Evolutionary conservation across 1,140 invertebrate species (phyloP), one percentile per base, ranked within the genome.

Genomic region (Drosophila mauritiana): DNA sequence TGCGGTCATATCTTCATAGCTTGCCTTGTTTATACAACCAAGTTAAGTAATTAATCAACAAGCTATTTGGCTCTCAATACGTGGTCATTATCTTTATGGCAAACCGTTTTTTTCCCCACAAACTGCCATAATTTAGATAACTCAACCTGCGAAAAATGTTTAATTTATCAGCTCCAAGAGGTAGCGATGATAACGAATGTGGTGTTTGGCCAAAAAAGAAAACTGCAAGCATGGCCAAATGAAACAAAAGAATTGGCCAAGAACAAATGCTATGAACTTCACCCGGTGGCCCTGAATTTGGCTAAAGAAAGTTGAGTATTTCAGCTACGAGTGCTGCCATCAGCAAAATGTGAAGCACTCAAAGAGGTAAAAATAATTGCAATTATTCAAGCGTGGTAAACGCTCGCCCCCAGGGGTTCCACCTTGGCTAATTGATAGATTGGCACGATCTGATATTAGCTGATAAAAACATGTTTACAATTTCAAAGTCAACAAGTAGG

Each of bases 81-180:
- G n/a, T 39, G 48, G 63, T 48, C 51, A 69, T 69, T 82, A 86
- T 88, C 83, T 86, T 82, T 86, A 86, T 86, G 39, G 48, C 39
- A 63, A 20, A 20, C n/a, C 20, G 31, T 79, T 68, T 12, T 27
- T 72, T 61, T 62, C 15, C 65, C 51, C 36, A 37, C 46, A 22
- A n/a, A 67, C 46, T 67, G 45, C 43, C 73, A 79, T 68, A 72
- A 88, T 88, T 88, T 58, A 88, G 82, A 86, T 86, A 86, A 70
- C 45, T 67, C 10, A 46, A 48, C 53, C 40, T 25, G 17, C 45
- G 15, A 65, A 57, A 65, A 58, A 39, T 63, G n/a, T 59, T 62
- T 22, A 72, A 67, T 75, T 75, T 74, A 75, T 67, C 62, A 76
- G 39, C 54, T 25, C n/a, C 49, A 43, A 37, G 27, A 70, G 40